These are phyloP conservation scores for Plagiodera versicolora DNA, from an alignment of 2,888 invertebrate species.

Conservation along the genomic window DNA sequence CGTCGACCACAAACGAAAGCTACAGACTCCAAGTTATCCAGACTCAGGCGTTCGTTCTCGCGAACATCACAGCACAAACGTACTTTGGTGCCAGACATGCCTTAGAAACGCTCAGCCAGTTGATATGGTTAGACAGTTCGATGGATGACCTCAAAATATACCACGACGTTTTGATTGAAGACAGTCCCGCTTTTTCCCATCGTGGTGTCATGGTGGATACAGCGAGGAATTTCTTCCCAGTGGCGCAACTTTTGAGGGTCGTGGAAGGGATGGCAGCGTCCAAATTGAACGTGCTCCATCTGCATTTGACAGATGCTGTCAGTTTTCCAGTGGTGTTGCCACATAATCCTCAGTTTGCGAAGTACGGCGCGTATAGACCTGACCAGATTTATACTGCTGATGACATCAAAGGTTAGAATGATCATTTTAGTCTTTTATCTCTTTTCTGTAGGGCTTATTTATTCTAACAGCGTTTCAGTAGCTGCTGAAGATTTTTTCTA, in stretches of 20 bases:
- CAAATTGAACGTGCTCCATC: conserved; percentile 88
- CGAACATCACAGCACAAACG: conserved; percentile 61
- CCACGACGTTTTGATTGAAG: conserved; percentile 66
- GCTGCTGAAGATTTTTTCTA: neutral
- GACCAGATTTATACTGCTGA: conserved; percentile 65
- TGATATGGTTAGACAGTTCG: conserved; percentile 73
- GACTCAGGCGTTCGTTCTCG: conserved; percentile 58
- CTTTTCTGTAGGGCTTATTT: no score
- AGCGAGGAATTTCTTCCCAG: conserved; percentile 81
- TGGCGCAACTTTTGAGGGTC: conserved; percentile 67
- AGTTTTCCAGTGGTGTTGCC: conserved; percentile 83
- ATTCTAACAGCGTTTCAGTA: no score
- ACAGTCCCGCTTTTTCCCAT: conserved; percentile 76
- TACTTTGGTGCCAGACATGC: conserved; percentile 77
- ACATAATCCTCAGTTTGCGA: conserved; percentile 71
- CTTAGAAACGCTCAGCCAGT: conserved; percentile 72
- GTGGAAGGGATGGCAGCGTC: conserved; percentile 84
- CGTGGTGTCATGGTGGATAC: conserved; percentile 88
- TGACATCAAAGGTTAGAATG: conserved; percentile 60
- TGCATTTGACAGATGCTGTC: conserved; percentile 86
- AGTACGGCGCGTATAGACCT: conserved; percentile 82
- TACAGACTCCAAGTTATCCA: conserved; percentile 53
- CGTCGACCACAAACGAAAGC: conserved; percentile 70
- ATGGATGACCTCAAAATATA: conserved; percentile 63
- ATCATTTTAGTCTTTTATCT: neutral